Conservation (phyloP, 2,888 invertebrate species). For the Gerosis bhagava region DNA sequence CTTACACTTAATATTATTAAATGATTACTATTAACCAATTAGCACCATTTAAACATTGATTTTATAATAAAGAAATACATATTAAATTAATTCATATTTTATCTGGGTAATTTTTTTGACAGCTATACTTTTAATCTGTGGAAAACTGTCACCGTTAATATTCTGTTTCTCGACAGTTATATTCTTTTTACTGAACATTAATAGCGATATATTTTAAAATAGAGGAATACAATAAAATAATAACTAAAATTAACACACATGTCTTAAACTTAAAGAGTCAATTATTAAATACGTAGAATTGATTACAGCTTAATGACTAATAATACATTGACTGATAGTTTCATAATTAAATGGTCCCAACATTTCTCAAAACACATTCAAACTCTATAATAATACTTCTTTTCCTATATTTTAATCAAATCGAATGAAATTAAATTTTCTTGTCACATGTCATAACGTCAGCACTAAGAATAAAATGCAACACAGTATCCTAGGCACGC, state of each 20-base stretch:
- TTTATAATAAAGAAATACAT: conserved; percentile 11
- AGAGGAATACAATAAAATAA: neutral
- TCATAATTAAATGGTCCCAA: conserved; percentile 16
- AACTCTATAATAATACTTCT: too few species aligned
- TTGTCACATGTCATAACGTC: too few species aligned
- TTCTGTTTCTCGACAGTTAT: too few species aligned
- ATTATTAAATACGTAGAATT: conserved; percentile 4
- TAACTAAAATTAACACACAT: neutral
- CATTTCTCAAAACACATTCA: too few species aligned
- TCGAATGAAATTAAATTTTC: too few species aligned
- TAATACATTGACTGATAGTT: conserved; percentile 33
- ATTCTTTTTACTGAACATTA: too few species aligned
- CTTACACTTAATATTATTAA: conserved; percentile 12
- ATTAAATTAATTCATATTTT: conserved; percentile 14
- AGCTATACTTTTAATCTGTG: too few species aligned
- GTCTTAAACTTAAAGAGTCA: conserved; percentile 4
- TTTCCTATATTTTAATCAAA: too few species aligned
- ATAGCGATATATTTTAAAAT: too few species aligned
- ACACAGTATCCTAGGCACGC: too few species aligned
- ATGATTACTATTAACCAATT: conserved; percentile 34
- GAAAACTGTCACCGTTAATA: too few species aligned
- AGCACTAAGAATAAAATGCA: too few species aligned
- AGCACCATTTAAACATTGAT: conserved; percentile 36
- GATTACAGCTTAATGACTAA: conserved; percentile 29
- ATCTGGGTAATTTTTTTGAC: neutral